Conservation (phyloP, 2,797 vertebrate genomes). For the Poeciliopsis turneri region DNA sequence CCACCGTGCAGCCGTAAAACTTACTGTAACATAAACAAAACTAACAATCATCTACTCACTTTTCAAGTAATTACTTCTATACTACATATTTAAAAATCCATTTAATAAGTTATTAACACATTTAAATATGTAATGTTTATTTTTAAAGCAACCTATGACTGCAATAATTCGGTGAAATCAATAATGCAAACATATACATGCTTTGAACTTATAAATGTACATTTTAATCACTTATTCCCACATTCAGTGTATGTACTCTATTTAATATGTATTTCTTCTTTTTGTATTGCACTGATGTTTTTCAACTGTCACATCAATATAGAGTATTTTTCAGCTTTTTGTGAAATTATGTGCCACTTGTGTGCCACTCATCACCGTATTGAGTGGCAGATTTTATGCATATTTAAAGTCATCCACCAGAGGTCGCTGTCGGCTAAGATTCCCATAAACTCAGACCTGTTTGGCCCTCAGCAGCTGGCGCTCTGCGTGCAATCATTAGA, state of each 20-base stretch:
- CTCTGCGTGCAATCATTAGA: not conserved
- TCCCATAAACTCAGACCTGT: not conserved
- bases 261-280: not conserved
- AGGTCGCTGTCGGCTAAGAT: conserved; percentile 48
- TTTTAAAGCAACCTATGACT: not conserved
- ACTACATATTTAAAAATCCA: not conserved
- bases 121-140: not conserved
- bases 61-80: not conserved
- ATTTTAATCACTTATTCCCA: not conserved
- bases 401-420: conserved; percentile 11
- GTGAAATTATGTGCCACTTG: not conserved
- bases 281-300: not conserved
- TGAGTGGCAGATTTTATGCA: not conserved
- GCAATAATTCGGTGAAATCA: not conserved
- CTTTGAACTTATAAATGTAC: not conserved
- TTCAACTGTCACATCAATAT: no score
- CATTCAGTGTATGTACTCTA: not conserved
- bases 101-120: not conserved
- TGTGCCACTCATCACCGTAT: not conserved
- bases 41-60: not conserved
- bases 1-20: not conserved
- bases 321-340: not conserved
- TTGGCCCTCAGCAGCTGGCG: not conserved
- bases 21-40: not conserved
- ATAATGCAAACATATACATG: not conserved